Evolutionary conservation across 2,113 vertebrate genomes (phyloP).

Genomic region (Gobius niger): DNA sequence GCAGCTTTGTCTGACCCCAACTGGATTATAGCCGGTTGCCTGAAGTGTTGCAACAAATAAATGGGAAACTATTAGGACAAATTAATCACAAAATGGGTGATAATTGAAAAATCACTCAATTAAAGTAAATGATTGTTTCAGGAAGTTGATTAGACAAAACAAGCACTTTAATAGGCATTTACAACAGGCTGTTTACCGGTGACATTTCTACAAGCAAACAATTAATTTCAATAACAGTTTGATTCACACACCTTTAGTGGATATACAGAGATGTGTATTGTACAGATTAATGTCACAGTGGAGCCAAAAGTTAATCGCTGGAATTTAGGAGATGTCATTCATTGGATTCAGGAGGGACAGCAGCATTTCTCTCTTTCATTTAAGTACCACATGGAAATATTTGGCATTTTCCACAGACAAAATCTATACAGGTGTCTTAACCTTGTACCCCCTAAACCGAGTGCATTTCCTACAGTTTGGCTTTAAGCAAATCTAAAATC

Average conservation of each 20-base stretch:
- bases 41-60: not conserved
- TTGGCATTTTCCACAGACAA: too few species aligned
- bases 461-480: too few species aligned
- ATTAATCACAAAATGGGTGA: constrained; percentile 7
- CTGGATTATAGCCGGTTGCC: not conserved
- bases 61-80: not conserved
- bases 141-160: constrained; percentile 13
- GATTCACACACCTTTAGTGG: not conserved
- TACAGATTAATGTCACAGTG: not conserved
- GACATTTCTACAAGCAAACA: constrained; percentile 3
- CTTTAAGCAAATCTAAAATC: too few species aligned
- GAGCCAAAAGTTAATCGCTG: too few species aligned
- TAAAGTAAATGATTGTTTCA: constrained; percentile 2
- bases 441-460: too few species aligned
- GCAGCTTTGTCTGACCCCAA: not conserved
- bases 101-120: constrained; percentile 9
- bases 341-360: too few species aligned
- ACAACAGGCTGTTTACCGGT: not conserved
- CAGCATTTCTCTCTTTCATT: too few species aligned
- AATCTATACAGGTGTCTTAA: too few species aligned
- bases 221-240: not conserved
- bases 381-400: too few species aligned
- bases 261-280: not conserved
- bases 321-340: too few species aligned
- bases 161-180: constrained; percentile 2